These are phyloP conservation scores for Zygaena filipendulae DNA, from an alignment of 2,888 invertebrate genomes.

Conservation along the genomic window DNA sequence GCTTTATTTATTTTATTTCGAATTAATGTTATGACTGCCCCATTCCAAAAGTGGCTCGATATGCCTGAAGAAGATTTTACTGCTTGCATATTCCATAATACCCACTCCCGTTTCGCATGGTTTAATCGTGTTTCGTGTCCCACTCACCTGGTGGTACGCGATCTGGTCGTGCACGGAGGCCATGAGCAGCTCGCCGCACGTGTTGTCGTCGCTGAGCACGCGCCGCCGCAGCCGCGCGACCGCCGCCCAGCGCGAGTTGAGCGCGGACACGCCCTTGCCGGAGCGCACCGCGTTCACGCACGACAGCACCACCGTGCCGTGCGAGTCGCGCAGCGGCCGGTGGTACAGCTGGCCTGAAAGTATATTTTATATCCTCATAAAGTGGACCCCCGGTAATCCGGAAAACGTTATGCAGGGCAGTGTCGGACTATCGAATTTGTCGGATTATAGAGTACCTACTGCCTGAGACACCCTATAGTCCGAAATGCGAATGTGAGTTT, in stretches of 20 bases:
- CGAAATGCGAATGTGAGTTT: too few species aligned
- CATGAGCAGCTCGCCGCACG: slow-evolving; percentile 85
- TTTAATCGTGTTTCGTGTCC: too few species aligned
- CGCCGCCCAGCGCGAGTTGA: slow-evolving; percentile 94
- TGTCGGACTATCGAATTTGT: background rate
- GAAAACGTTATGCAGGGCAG: background rate
- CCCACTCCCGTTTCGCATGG: too few species aligned
- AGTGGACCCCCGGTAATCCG: too few species aligned
- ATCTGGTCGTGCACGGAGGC: slow-evolving; percentile 87
- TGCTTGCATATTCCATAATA: too few species aligned
- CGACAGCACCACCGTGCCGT: slow-evolving; percentile 91
- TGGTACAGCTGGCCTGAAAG: slow-evolving; percentile 85
- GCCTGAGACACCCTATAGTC: too few species aligned
- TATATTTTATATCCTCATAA: too few species aligned
- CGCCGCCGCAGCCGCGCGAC: slow-evolving; percentile 86
- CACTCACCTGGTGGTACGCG: slow-evolving; percentile 65
- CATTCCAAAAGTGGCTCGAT: too few species aligned
- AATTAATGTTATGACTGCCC: too few species aligned
- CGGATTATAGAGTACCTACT: too few species aligned
- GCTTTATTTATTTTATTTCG: too few species aligned
- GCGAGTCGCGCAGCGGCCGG: slow-evolving; percentile 87
- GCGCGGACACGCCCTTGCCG: slow-evolving; percentile 86
- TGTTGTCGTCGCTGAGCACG: slow-evolving; percentile 77
- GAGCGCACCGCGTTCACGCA: slow-evolving; percentile 82
- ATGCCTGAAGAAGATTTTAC: too few species aligned